Evolutionary conservation across 2,113 vertebrate genomes (phyloP).

Genomic region (Podilymbus podiceps): DNA sequence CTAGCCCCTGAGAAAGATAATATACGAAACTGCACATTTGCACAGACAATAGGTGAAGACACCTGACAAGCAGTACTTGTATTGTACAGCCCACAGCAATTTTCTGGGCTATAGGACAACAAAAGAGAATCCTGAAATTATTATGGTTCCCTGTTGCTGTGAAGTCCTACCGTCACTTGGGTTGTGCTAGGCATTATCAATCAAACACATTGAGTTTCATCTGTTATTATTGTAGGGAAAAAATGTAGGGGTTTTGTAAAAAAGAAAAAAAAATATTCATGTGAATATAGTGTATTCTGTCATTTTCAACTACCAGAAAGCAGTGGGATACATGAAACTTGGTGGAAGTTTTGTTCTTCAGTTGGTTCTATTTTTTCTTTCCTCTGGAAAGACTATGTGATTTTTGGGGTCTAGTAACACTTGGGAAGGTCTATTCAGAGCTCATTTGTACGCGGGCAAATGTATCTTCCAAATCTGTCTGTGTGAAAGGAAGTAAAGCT

Average conservation of each 20-base stretch:
- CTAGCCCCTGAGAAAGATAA: neutral
- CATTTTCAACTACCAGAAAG: neutral
- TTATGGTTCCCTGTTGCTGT: neutral
- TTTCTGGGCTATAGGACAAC: neutral
- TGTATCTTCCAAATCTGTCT: constrained; percentile 12
- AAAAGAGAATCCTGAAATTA: neutral
- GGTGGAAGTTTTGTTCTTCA: neutral
- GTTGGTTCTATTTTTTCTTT: neutral
- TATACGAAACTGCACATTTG: neutral
- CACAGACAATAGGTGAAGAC: neutral
- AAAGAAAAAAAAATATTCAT: neutral
- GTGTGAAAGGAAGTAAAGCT: constrained; percentile 27
- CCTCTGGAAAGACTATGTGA: neutral
- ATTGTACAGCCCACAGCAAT: neutral
- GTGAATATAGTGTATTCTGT: neutral
- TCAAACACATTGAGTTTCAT: neutral
- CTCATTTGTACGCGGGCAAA: neutral
- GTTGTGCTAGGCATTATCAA: neutral
- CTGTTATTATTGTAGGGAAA: neutral
- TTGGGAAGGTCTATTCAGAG: neutral
- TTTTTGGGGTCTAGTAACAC: neutral
- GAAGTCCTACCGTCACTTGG: neutral
- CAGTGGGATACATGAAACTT: neutral
- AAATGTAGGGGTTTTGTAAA: neutral
- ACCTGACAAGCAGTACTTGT: neutral